Conservation (phyloP, 2,113 vertebrate genomes). For the Euleptes europaea region DNA sequence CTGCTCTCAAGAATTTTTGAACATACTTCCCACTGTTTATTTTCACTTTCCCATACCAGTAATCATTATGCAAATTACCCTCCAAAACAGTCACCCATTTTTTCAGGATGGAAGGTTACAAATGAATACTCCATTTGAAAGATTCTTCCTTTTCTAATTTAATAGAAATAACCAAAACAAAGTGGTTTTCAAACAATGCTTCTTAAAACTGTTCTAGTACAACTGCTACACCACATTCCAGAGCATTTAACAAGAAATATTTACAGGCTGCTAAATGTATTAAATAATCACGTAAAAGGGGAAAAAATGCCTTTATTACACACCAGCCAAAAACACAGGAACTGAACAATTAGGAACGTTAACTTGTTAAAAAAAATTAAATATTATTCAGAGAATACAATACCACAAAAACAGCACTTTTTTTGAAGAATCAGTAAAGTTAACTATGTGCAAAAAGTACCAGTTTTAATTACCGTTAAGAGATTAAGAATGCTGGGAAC, state of each 20-base stretch:
- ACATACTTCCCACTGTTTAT: background rate
- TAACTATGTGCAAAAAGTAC: slow-evolving; percentile 76
- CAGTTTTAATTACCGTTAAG: slow-evolving; percentile 62
- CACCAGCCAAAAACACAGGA: slow-evolving; percentile 77
- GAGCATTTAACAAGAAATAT: slow-evolving; percentile 81
- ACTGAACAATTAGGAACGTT: slow-evolving; percentile 72
- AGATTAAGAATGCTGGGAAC: slow-evolving; percentile 56
- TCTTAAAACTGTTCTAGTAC: slow-evolving; percentile 74
- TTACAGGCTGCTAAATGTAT: slow-evolving; percentile 79
- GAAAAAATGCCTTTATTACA: slow-evolving; percentile 72
- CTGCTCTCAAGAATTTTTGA: background rate
- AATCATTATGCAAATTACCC: background rate
- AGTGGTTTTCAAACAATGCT: slow-evolving; percentile 78
- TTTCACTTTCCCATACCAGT: background rate
- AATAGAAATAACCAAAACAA: slow-evolving; percentile 84
- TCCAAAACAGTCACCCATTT: rapidly evolving
- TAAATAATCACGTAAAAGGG: slow-evolving; percentile 80
- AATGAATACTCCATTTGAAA: slow-evolving; percentile 70
- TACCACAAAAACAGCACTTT: slow-evolving; percentile 82
- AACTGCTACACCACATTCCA: slow-evolving; percentile 82
- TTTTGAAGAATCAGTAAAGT: slow-evolving; percentile 64
- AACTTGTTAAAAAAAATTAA: slow-evolving; percentile 74
- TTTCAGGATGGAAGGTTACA: background rate
- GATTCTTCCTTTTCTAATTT: slow-evolving; percentile 76
- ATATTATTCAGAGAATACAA: slow-evolving; percentile 77